Evolutionary conservation across 2,113 vertebrate species (phyloP), one percentile per base, ranked within the genome.

Genomic region (Sinocyclocheilus maitianheensis): DNA sequence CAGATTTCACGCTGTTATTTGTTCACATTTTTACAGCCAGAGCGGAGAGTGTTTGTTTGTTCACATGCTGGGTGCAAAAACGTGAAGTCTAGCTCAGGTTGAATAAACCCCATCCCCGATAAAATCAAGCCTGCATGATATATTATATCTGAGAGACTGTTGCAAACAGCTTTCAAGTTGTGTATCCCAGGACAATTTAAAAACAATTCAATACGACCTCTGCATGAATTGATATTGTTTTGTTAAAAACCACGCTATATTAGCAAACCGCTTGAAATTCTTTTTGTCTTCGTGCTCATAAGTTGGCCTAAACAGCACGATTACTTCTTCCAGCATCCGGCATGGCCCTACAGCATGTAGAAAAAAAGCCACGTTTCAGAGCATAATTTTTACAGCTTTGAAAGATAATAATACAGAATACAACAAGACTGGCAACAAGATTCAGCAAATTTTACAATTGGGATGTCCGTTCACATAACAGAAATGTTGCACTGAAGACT

Each of bases 1-100:
- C 63, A 55, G 63, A 83, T 83, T 48, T 71, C 5, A 16, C 65
- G 11, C 63, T 71, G 48, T 81, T 43, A 62, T 51, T 55, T 83
- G 46, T 71, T 24, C 79, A 81, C 65, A 71, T 53, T n/a, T 83
- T 53, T 53, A n/a, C 40, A 46, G 58, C 24, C 8, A 48, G n/a
- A 81, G 60, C 7, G 1, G 14, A 67, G 13, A 24, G 8, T 24
- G 43, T 51, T 48, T 81, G 79, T 81, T 48, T 80, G 78, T 24
- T 63, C 22, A 8, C 37, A n/a, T 37, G 18, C 77, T 0, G 55
- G 22, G 34, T 22, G 30, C 8, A 16, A 13, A 63, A 81, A 79
- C 30, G 10, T 60, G 77, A 22, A 79, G 37, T 62, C 20, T 71
- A 55, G 48, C 30, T 40, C 78, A 81, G 53, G 40, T 81, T 81